Evolutionary conservation across 2,888 invertebrate genomes (phyloP).

Genomic region (Pristionchus entomophagus): DNA sequence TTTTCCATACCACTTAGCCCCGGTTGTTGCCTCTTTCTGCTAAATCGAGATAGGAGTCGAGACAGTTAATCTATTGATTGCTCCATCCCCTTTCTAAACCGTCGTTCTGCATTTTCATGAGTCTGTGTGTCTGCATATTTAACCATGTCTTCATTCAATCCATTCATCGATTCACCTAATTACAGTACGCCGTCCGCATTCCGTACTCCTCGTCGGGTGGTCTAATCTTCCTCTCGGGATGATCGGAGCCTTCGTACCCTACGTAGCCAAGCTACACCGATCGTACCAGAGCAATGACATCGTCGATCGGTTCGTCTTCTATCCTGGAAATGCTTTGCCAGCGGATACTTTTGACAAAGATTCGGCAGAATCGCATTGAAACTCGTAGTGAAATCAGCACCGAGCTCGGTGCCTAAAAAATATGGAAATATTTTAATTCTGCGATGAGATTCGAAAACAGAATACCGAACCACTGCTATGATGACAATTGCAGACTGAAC

Average conservation of each 20-base stretch:
- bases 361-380: too few relatives aligned
- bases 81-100: background rate
- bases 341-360: background rate
- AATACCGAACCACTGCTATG: too few relatives aligned
- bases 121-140: too few relatives aligned
- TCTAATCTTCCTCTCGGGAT: conserved; percentile 50
- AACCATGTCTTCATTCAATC: too few relatives aligned
- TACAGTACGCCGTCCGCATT: background rate
- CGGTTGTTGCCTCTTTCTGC: background rate
- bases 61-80: background rate
- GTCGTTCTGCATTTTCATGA: too few relatives aligned
- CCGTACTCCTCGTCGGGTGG: background rate
- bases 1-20: background rate
- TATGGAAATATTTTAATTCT: too few relatives aligned
- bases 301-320: conserved; percentile 58
- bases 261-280: conserved; percentile 59
- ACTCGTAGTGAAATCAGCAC: too few relatives aligned
- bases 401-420: too few relatives aligned
- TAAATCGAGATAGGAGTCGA: background rate
- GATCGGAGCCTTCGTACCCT: conserved; percentile 70
- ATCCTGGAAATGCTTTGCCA: background rate
- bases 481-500: conserved; percentile 59
- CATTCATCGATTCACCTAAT: background rate
- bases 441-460: too few relatives aligned
- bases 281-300: conserved; percentile 73